These are phyloP conservation scores for Battus philenor DNA, from an alignment of 1,140 invertebrate species.

Conservation along the genomic window DNA sequence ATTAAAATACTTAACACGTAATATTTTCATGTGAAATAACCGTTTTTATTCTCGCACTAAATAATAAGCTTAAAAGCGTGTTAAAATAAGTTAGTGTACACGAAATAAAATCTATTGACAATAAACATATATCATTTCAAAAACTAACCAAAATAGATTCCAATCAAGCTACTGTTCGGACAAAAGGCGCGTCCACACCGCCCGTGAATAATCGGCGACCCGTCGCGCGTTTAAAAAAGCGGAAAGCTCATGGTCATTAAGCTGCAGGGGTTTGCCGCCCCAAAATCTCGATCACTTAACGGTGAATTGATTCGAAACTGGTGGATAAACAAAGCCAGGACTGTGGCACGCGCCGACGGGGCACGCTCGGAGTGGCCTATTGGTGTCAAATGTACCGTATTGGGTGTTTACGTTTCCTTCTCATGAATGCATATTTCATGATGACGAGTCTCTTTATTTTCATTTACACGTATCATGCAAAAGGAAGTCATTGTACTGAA, in stretches of 20 bases:
- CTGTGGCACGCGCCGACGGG: constrained; percentile 41
- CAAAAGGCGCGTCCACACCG: constrained; percentile 48
- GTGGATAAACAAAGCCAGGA: constrained; percentile 61
- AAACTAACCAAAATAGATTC: constrained; percentile 47
- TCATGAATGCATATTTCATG: constrained; percentile 29
- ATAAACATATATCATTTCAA: constrained; percentile 28
- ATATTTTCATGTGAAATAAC: too few species aligned
- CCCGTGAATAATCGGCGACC: constrained; percentile 48
- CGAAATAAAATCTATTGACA: constrained; percentile 14
- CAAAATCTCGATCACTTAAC: constrained; percentile 50
- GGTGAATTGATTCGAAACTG: constrained; percentile 61
- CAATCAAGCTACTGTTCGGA: constrained; percentile 45
- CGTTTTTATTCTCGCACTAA: too few species aligned
- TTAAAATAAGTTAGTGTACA: too few species aligned
- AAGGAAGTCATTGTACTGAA: too few species aligned
- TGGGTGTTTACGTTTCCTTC: constrained; percentile 56
- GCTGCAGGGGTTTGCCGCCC: constrained; percentile 45
- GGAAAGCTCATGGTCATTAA: constrained; percentile 39
- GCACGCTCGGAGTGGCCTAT: constrained; percentile 35
- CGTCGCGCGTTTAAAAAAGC: constrained; percentile 52
- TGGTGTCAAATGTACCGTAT: constrained; percentile 63
- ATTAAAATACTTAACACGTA: too few species aligned
- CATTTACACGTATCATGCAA: too few species aligned
- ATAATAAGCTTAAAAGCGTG: too few species aligned
- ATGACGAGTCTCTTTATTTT: constrained; percentile 33